Evolutionary conservation across 1,140 invertebrate species (phyloP).

Genomic region (Vanessa tameamea): DNA sequence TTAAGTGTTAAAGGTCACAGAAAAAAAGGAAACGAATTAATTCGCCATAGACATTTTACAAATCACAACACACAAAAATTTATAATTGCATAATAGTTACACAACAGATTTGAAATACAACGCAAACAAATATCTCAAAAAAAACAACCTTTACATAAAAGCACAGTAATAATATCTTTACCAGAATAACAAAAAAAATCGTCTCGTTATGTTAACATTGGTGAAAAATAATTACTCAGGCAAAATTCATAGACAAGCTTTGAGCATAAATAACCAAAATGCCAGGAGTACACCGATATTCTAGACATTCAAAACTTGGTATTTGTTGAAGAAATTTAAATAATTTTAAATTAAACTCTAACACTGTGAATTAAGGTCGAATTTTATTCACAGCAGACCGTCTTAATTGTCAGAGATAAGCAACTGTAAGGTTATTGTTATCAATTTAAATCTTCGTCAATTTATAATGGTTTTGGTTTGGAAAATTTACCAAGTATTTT

Average conservation of each 20-base stretch:
- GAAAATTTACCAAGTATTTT: conserved; percentile 31
- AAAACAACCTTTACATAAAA: no score
- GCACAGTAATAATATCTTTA: not conserved
- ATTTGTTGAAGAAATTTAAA: conserved; percentile 27
- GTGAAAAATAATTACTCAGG: conserved; percentile 21
- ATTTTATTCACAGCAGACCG: conserved; percentile 7
- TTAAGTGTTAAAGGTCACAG: no score
- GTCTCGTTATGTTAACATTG: conserved; percentile 12
- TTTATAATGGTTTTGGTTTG: conserved; percentile 25
- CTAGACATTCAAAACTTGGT: conserved; percentile 42
- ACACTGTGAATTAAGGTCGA: conserved; percentile 6
- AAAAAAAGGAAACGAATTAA: no score
- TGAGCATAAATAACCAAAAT: conserved; percentile 41
- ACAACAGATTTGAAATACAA: no score
- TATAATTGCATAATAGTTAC: no score
- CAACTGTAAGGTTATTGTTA: conserved; percentile 39
- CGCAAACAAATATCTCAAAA: no score
- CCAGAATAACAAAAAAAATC: not conserved
- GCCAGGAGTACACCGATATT: conserved; percentile 43
- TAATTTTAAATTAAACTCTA: conserved; percentile 44
- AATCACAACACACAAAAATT: no score
- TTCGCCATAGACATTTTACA: no score
- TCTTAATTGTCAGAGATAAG: conserved; percentile 36
- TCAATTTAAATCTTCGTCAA: conserved; percentile 42
- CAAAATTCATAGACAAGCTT: conserved; percentile 23